Evolutionary conservation across 2,888 invertebrate species (phyloP).

Genomic region (Stenodema calcarata): DNA sequence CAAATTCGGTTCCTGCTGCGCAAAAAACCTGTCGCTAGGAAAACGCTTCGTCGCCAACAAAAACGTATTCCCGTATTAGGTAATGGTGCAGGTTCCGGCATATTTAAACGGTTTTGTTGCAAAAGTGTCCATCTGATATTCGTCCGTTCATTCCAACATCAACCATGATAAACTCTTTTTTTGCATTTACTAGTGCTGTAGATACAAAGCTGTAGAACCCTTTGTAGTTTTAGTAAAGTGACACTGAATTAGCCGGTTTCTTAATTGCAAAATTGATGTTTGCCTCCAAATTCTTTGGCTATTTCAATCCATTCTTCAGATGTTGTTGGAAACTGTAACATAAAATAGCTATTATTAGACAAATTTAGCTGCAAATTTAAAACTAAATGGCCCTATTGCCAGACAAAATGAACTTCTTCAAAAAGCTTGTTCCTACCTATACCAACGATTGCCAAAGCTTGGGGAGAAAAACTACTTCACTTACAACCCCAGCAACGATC

Average conservation of each 20-base stretch:
- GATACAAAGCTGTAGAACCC: neutral
- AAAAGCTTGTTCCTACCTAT: slow-evolving; percentile 31
- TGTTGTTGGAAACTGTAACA: neutral
- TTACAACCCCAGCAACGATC: slow-evolving; percentile 45
- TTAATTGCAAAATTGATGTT: neutral
- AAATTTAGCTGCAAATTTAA: neutral
- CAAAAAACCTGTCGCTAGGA: too few species aligned
- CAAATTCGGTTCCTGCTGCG: too few species aligned
- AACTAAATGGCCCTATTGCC: slow-evolving; percentile 22
- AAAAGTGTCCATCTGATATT: too few species aligned
- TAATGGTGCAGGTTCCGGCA: too few species aligned
- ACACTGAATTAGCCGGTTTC: neutral
- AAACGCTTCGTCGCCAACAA: too few species aligned
- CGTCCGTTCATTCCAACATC: neutral
- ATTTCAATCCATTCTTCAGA: neutral
- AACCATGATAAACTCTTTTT: neutral
- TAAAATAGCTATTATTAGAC: slow-evolving; percentile 7
- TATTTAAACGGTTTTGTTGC: too few species aligned
- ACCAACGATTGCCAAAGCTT: slow-evolving; percentile 47
- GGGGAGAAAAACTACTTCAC: slow-evolving; percentile 44
- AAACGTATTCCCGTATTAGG: too few species aligned
- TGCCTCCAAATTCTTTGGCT: neutral
- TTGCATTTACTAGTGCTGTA: neutral
- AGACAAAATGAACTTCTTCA: slow-evolving; percentile 46
- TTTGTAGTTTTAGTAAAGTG: neutral